Percentiles rank a stretch among this genome's conserved stretches.
Conservation (phyloP, 2,113 vertebrate genomes). For the Actenoides hombroni region DNA sequence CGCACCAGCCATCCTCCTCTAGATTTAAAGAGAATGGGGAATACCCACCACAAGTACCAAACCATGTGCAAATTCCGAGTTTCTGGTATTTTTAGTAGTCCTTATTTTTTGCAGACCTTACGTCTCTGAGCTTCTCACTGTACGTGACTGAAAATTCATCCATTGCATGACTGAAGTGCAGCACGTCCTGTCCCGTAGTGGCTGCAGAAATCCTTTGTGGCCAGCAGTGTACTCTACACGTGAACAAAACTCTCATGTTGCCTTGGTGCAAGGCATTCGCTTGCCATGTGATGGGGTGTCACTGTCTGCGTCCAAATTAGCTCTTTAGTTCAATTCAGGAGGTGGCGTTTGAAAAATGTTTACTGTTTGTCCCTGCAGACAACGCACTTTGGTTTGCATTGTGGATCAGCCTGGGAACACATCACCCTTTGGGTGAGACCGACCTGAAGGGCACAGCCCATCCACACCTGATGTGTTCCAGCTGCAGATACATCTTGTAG, state of each 20-base stretch:
- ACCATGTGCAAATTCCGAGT: not conserved
- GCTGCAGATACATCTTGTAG: not conserved
- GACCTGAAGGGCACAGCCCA: not conserved
- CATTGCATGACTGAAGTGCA: not conserved
- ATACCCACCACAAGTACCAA: no score
- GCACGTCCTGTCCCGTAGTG: not conserved
- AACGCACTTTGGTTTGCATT: not conserved
- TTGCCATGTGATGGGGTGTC: no score
- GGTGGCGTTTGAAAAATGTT: not conserved
- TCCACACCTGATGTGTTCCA: no score
- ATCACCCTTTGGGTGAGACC: not conserved
- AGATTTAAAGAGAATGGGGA: not conserved
- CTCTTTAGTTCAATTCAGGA: not conserved
- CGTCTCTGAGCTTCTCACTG: not conserved
- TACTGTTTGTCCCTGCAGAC: not conserved
- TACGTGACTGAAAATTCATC: not conserved
- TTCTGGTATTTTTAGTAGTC: not conserved
- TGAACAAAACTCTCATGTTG: not conserved
- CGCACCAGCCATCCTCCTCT: no score
- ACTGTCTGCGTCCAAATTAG: not conserved
- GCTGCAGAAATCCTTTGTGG: not conserved
- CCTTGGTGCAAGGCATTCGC: not conserved
- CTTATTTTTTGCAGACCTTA: fast-evolving
- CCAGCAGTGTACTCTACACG: fast-evolving
- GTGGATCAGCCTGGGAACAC: not conserved